Evolutionary conservation across 2,797 vertebrate genomes (phyloP), one percentile per base, ranked within the genome.

Genomic region (Melanotaenia trifasciata): DNA sequence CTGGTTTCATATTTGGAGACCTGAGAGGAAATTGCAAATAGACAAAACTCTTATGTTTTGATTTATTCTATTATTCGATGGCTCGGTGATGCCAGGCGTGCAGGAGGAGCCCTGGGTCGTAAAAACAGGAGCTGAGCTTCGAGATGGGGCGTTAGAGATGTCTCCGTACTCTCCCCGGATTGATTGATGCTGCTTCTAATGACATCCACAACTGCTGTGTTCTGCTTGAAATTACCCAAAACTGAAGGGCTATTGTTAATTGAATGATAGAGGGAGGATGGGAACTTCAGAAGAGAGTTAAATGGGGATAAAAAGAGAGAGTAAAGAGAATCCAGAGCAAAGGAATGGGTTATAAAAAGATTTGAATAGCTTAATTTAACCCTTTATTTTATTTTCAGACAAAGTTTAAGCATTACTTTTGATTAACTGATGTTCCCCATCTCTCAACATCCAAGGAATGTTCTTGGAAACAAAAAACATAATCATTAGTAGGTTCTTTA

Each of bases 31-130:
- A 98, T 98, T 98, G 95, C 96, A 95, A 90, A 94, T 96, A 95
- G 96, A 96, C 94, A 95, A 95, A 97, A 96, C 95, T 96, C 96
- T 96, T 96, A 93, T 96, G 96, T 96, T 98, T 97, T 96, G 96
- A 96, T 97, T 97, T 96, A 97, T 95, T 95, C 95, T 95, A 96
- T 96, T 96, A 96, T 96, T 96, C 92, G 94, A 96, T 91, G 92
- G 95, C 87, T 84, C 92, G 91, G 93, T 86, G 87, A 93, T 96
- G 96, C 96, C 94, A 96, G 94, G 95, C 95, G 94, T 90, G 92
- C 94, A 94, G 94, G 87, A 92, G 93, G 92, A 92, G 83, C 95
- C 95, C 92, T 94, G 83, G 94, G 95, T 93, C 92, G 92, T 96
- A 95, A 96, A 97, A 95, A 88, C 64, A 58, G 81, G 77, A 76